phyloP scores from a whole-genome alignment of 2,888 invertebrate species.

The Aradus depressus region DNA sequence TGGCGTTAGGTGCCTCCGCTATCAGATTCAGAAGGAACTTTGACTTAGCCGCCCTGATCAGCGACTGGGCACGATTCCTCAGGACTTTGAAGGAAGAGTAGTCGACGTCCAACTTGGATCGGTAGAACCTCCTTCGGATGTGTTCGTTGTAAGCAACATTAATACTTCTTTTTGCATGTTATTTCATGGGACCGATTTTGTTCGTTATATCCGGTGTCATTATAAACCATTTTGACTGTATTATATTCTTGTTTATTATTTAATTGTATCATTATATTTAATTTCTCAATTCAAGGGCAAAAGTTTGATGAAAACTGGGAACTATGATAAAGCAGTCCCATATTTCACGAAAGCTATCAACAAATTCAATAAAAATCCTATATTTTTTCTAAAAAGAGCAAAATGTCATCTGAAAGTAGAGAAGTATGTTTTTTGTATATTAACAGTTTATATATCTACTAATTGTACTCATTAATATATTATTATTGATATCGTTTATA shows the following conservation, averaged over 20 bases:
- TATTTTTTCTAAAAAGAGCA: conserved; percentile 11
- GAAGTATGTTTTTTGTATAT: conserved; percentile 1
- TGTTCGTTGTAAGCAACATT: too few species aligned
- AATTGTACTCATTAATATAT: neutral
- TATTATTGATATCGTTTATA: neutral
- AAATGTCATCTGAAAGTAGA: conserved; percentile 12
- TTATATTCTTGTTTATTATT: neutral
- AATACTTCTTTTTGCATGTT: too few species aligned
- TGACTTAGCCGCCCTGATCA: too few species aligned
- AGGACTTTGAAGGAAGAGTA: too few species aligned
- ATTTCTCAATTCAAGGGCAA: too few species aligned
- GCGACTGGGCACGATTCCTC: too few species aligned
- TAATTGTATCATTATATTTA: too few species aligned
- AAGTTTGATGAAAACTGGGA: conserved; percentile 11
- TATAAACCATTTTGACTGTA: conserved; percentile 3
- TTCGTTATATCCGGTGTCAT: conserved; percentile 1
- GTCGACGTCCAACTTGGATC: too few species aligned
- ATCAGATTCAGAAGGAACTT: too few species aligned
- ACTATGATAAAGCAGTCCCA: conserved; percentile 5
- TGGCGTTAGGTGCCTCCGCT: too few species aligned
- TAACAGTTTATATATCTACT: neutral
- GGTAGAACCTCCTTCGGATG: too few species aligned
- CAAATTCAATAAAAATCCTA: conserved; percentile 10
- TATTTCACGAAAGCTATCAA: conserved; percentile 9
- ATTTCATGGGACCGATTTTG: too few species aligned